Base-by-base conservation (phyloP, 1,140 invertebrate genomes). In the Macrobrachium rosenbergii region DNA sequence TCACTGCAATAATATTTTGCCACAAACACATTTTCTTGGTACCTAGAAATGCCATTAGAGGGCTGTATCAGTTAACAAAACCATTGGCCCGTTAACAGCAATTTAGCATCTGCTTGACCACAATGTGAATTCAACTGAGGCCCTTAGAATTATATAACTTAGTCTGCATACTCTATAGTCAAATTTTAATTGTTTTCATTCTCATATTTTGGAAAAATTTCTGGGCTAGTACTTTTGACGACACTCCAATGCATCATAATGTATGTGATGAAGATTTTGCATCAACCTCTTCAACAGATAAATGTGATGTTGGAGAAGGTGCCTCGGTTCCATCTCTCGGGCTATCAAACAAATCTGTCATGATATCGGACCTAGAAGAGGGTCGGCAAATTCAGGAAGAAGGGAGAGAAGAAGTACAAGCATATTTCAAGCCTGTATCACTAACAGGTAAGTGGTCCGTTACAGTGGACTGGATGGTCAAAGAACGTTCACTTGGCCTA, bases 321-420 rank as follows among this genome's bases (percentile, higher is more conserved):
- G 97, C 97, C n/a, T 95, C 96, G 19, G 96, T 99, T 11, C 98
- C 98, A 19, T 97, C 98, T 0, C 93, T 99, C 21, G 98, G 98
- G 21, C 92, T 99, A 43, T 99, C 98, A 0, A 99, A 99, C 92
- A 99, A 99, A 93, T 97, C 97, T 0, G 95, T 97, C 11, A 97
- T 95, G 91, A 92, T 94, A 45, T 90, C 88, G 12, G 92, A 93
- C 59, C 37, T 87, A 16, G 73, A 78, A 11, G 79, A 89, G 59
- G 83, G 82, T 58, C 62, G 78, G 12, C 81, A 82, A 45, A 52
- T 58, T 7, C 58, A 83, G 72, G 60, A 76, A 23, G 63, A 83
- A 63, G 78, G 85, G 19, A 28, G 12, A 63, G 85, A 87, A 14
- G 85, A 81, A 23, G 78, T 81, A 6, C 85, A 87, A 60, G 69